Conservation (phyloP, 2,888 invertebrate genomes). For the Parochlus steinenii region DNA sequence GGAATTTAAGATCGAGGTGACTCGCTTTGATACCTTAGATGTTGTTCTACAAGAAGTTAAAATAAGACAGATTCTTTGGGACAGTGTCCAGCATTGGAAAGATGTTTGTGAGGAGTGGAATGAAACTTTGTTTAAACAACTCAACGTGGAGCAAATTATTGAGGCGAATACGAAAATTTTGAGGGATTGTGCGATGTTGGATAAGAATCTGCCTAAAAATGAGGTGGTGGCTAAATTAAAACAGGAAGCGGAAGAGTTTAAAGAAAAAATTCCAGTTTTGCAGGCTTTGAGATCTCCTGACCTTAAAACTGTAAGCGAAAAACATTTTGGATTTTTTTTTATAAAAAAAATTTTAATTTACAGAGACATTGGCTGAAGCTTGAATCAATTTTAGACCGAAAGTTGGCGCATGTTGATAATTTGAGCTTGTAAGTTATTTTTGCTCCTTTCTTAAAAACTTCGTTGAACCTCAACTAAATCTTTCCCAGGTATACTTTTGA, state of each 20-base stretch:
- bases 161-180: slow-evolving; percentile 45
- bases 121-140: slow-evolving; percentile 20
- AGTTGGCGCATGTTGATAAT: slow-evolving; percentile 51
- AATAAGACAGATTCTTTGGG: slow-evolving; percentile 65
- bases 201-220: slow-evolving; percentile 69
- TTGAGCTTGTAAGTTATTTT: too few species aligned
- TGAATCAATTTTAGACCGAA: slow-evolving; percentile 53
- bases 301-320: slow-evolving; percentile 35
- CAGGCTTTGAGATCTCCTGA: slow-evolving; percentile 65
- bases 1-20: slow-evolving; percentile 70
- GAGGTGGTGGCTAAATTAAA: slow-evolving; percentile 61
- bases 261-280: slow-evolving; percentile 65
- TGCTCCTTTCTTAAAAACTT: too few species aligned
- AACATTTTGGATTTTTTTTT: not conserved
- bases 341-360: slow-evolving; percentile 4
- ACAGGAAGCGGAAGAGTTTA: slow-evolving; percentile 59
- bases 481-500: slow-evolving; percentile 52
- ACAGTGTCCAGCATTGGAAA: slow-evolving; percentile 59
- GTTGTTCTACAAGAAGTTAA: slow-evolving; percentile 64
- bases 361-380: slow-evolving; percentile 71
- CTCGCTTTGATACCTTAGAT: slow-evolving; percentile 64
- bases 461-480: too few species aligned
- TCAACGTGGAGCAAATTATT: slow-evolving; percentile 59
- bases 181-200: slow-evolving; percentile 59
- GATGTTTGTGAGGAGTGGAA: slow-evolving; percentile 49